Base-by-base conservation (phyloP, 2,888 invertebrate genomes). In the Patella pellucida region DNA sequence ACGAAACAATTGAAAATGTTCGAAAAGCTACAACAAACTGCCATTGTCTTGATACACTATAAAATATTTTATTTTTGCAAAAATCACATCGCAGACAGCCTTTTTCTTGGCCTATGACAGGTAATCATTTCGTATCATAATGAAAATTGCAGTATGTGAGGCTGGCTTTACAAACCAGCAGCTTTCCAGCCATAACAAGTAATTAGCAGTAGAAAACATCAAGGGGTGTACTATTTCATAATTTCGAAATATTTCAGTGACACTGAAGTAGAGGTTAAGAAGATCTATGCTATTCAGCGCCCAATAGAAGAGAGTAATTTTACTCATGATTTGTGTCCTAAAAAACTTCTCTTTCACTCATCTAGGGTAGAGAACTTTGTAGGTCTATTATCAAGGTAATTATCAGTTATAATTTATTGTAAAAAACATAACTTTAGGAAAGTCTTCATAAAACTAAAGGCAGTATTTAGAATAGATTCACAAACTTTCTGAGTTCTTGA, bases 321-420 rank as follows among this genome's bases (percentile, higher is more conserved):
- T 76, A 78, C 76, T 1, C 73, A 78, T 54, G 82, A 88, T 23
- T 16, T 88, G 2, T 52, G 79, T 54, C 83, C 83, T 68, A 82
- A 81, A 56, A 77, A 79, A 27, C 81, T 86, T 3, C 80, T 91
- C 23, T 89, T 87, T 76, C 91, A 91, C 79, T 84, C 88, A 7
- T 89, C 90, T 1, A 85, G 82, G 72, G 83, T 83, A 9, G 83
- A 87, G 68, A 90, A 90, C 75, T 87, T 89, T 81, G 87, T 90
- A 16, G 91, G 91, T 52, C 89, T 91, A 71, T 77, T 91, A 4
- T 90, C 90, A 14, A 86, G 90, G 90, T 90, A 79, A 69, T 51
- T 73, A 41, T 41, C 41, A 41, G 41, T 41, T 41, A 41, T 41
- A 9, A 41, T 41, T 7, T 41, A 41, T 41, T 41, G 7, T 3